Conservation (phyloP, 2,888 invertebrate genomes). For the Cheilosia impressa region DNA sequence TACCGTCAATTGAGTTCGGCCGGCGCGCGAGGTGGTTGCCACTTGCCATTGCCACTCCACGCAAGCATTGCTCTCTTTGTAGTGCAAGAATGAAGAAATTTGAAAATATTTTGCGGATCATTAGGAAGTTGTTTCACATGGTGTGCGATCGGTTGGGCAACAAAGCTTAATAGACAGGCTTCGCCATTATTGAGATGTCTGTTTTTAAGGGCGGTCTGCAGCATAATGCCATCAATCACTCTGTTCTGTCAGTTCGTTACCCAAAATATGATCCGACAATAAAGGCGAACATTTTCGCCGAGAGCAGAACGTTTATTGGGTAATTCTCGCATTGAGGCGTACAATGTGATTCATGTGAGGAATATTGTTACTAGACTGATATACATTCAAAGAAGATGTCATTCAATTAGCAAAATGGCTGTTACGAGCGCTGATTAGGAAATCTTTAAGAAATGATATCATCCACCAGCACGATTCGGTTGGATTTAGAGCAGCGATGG, state of each 20-base stretch:
- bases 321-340: neutral
- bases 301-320: neutral
- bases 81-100: neutral
- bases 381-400: too few species aligned
- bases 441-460: too few species aligned
- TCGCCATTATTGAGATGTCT: slow-evolving; percentile 20
- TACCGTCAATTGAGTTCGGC: slow-evolving; percentile 31
- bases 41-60: slow-evolving; percentile 3
- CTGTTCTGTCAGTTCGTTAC: slow-evolving; percentile 2
- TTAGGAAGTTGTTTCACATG: slow-evolving; percentile 20
- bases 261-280: neutral
- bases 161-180: slow-evolving; percentile 14
- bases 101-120: slow-evolving; percentile 8
- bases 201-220: slow-evolving; percentile 29
- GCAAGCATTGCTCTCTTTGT: slow-evolving; percentile 2
- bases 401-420: too few species aligned
- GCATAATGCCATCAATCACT: slow-evolving; percentile 35
- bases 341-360: neutral
- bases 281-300: neutral
- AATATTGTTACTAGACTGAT: neutral
- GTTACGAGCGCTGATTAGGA: too few species aligned
- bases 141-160: neutral
- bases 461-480: too few species aligned
- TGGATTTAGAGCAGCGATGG: too few species aligned
- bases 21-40: slow-evolving; percentile 19